phyloP scores from a whole-genome alignment of 2,888 invertebrate genomes.

The Agrotis puta region DNA sequence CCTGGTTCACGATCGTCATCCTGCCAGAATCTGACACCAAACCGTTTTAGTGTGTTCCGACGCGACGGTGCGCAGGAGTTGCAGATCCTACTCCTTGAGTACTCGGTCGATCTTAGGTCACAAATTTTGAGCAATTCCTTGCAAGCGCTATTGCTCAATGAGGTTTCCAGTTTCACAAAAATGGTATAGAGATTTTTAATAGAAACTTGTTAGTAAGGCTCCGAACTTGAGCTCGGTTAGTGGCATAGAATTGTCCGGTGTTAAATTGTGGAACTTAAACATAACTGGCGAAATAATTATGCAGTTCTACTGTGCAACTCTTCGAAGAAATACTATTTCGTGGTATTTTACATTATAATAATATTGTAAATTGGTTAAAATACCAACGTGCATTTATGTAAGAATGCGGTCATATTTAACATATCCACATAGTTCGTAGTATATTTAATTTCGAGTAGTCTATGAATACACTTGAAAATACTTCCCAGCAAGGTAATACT shows the following conservation, averaged over 20 bases:
- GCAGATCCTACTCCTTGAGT: no score
- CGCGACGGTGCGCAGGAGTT: no score
- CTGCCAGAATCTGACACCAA: no score
- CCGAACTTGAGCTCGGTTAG: neutral
- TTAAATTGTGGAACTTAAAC: neutral
- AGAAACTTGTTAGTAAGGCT: neutral
- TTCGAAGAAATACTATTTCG: neutral
- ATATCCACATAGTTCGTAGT: neutral
- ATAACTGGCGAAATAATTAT: no score
- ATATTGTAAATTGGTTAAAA: neutral
- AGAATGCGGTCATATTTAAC: slow-evolving; percentile 14
- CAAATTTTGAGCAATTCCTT: no score
- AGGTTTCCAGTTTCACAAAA: neutral
- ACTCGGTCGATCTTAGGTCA: no score
- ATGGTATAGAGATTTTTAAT: neutral
- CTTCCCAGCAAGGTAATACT: slow-evolving; percentile 39
- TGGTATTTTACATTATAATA: neutral
- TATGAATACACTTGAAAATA: slow-evolving; percentile 21
- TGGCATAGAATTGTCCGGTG: neutral
- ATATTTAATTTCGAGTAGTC: slow-evolving; percentile 9
- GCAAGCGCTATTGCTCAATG: no score
- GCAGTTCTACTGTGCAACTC: no score
- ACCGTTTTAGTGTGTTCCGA: no score
- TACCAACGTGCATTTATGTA: neutral
- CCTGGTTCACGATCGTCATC: no score